phyloP scores from a whole-genome alignment of 2,888 invertebrate genomes.

The Meliscaeva auricollis region DNA sequence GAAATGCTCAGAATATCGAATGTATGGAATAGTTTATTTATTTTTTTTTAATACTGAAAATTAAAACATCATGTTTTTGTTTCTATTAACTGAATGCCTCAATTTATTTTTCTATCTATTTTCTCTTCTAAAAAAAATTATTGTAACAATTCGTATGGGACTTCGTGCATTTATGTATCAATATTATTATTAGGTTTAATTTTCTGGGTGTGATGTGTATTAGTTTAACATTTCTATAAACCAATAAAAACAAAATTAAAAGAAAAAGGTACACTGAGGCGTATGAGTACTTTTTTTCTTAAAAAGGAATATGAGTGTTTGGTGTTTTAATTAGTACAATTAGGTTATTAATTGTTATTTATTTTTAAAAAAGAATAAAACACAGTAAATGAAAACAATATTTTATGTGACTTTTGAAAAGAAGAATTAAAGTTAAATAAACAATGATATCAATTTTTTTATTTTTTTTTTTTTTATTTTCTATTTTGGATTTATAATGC shows the following conservation, averaged over 20 bases:
- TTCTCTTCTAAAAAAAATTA: background rate
- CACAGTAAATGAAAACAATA: too few species aligned
- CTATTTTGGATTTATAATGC: too few species aligned
- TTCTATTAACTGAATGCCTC: background rate
- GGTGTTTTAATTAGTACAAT: too few species aligned
- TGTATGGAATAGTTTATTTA: too few species aligned
- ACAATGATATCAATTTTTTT: too few species aligned
- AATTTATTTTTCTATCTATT: background rate
- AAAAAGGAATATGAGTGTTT: too few species aligned
- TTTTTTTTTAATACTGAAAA: slow-evolving; percentile 18
- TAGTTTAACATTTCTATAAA: background rate
- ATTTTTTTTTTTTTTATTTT: too few species aligned
- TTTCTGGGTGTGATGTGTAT: slow-evolving; percentile 5
- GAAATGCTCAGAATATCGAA: slow-evolving; percentile 63
- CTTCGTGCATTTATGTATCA: background rate
- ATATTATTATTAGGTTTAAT: background rate
- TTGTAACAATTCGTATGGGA: background rate
- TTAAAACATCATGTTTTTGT: background rate
- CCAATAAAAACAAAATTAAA: background rate
- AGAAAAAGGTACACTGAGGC: background rate
- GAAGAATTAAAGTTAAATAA: too few species aligned
- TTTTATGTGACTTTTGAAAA: too few species aligned
- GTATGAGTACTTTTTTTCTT: background rate
- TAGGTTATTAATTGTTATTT: too few species aligned
- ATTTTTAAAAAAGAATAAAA: too few species aligned